Evolutionary conservation across 35 echinoderm and acorn worm species (phyloP), one percentile per base, ranked within the genome.

Genomic region (Chiridota heheva): DNA sequence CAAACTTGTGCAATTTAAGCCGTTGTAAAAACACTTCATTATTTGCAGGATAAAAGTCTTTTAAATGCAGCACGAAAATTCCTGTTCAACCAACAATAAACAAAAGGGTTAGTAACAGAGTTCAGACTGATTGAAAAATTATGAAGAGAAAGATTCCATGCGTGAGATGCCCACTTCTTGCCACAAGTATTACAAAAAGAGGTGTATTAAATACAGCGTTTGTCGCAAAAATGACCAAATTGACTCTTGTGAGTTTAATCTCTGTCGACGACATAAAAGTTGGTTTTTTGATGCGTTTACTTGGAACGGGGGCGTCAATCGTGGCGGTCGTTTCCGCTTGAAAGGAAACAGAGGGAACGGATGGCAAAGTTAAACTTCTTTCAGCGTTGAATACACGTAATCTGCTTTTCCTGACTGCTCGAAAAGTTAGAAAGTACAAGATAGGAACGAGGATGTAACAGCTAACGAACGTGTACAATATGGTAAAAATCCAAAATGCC

Each of bases 401-500:
- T 0, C 28, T 49, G 36, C 75, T 78, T 42, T 78, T 78, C 7
- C 34, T 49, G 2, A 78, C 75, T 3, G 75, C 42, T 8, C 75
- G 75, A 25, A 78, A 78, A 28, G 75, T 78, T 1, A 78, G 27
- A 5, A 78, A n/a, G 36, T 78, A 78, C 6, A 78, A 78, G 7
- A 62, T 3, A 1, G 75, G 75, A 18, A 78, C 62, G 10, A 78
- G 22, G 4, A 61, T 38, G 42, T 60, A 78, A 62, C 48, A 78
- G 36, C 75, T 78, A 12, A 78, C 0, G 31, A 78, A 78, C 0
- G 73, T 77, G 48, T 77, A 77, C 12, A 60, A 35, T 24, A 77
- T 20, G 16, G 73, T 77, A 20, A 36, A 5, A 5, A 77, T 13
- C 73, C 73, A 77, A n/a, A 58, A 77, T 6, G 62, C 2, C 28